Percentiles rank a stretch among this genome's conserved stretches.
phyloP scores from a whole-genome alignment of 2,113 vertebrate species.

The Cyprinodon brontotheroides region DNA sequence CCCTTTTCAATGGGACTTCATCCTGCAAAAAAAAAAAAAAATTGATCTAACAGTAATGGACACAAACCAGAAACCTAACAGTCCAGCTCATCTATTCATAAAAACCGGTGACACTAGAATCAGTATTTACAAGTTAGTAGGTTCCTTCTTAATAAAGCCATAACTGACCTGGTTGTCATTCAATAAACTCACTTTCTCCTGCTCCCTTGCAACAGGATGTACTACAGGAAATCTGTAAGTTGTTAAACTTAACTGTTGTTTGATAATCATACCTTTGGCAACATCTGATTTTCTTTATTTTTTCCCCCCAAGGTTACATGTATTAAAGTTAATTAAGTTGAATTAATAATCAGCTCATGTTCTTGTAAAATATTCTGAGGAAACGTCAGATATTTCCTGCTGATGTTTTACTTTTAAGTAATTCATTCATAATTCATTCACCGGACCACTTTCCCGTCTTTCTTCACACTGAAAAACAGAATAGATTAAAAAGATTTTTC shows the following conservation, averaged over 20 bases:
- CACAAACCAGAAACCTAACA: not conserved
- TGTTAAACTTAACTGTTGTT: not conserved
- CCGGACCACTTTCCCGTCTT: too few species aligned
- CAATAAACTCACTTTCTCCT: not conserved
- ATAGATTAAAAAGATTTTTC: too few species aligned
- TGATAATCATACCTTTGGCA: not conserved
- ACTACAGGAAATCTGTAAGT: not conserved
- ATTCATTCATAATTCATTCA: too few species aligned
- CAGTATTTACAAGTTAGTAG: not conserved
- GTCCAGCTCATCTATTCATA: not conserved
- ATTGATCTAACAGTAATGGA: too few species aligned
- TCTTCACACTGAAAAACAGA: too few species aligned
- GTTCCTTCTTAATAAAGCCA: not conserved
- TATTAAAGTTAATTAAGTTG: not conserved
- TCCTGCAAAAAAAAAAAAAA: not conserved
- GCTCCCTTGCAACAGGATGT: not conserved
- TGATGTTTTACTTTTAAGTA: too few species aligned
- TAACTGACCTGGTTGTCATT: not conserved
- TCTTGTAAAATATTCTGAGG: not conserved
- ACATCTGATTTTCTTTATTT: not conserved
- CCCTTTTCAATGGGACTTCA: not conserved
- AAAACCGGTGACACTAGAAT: not conserved
- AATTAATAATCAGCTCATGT: not conserved
- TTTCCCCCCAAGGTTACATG: too few species aligned
- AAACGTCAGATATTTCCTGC: not conserved